Evolutionary conservation across 2,113 vertebrate species (phyloP).

Genomic region (Dascyllus trimaculatus): DNA sequence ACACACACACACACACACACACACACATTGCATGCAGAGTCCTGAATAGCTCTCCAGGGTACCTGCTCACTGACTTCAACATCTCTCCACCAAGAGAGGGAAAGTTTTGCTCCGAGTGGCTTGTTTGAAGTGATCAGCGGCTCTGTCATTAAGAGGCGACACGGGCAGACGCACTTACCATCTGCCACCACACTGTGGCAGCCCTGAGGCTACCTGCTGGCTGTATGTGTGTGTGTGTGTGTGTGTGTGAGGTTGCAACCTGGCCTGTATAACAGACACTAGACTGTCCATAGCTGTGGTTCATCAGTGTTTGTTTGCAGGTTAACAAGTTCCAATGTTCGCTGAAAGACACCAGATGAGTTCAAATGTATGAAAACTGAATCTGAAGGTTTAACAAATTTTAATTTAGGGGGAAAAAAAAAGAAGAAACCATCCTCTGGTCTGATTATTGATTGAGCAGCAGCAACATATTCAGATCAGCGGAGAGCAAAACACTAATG

Average conservation of each 20-base stretch:
- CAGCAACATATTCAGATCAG: not conserved
- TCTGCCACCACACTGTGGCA: constrained; percentile 70
- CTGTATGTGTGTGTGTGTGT: constrained; percentile 20
- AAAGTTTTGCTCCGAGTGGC: constrained; percentile 56
- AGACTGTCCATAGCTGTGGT: constrained; percentile 54
- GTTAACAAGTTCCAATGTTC: constrained; percentile 12
- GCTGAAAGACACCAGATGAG: not conserved
- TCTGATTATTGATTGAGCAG: not conserved
- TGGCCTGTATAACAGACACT: constrained; percentile 10
- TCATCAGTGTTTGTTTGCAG: constrained; percentile 43
- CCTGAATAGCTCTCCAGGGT: constrained; percentile 44
- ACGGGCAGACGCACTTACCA: constrained; percentile 50
- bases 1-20: constrained; percentile 10
- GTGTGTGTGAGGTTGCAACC: constrained; percentile 16
- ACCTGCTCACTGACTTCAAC: constrained; percentile 65
- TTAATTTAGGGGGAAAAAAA: not conserved
- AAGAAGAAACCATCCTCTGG: not conserved
- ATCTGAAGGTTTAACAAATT: not conserved
- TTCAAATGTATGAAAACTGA: constrained; percentile 8
- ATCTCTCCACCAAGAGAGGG: constrained; percentile 54
- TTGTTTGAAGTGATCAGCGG: constrained; percentile 63
- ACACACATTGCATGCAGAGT: constrained; percentile 19
- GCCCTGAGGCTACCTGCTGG: constrained; percentile 52
- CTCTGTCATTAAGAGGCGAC: constrained; percentile 59
- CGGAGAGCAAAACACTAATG: not conserved